phyloP scores from a whole-genome alignment of 2,113 vertebrate genomes.

The Myrmophylax atrothorax region DNA sequence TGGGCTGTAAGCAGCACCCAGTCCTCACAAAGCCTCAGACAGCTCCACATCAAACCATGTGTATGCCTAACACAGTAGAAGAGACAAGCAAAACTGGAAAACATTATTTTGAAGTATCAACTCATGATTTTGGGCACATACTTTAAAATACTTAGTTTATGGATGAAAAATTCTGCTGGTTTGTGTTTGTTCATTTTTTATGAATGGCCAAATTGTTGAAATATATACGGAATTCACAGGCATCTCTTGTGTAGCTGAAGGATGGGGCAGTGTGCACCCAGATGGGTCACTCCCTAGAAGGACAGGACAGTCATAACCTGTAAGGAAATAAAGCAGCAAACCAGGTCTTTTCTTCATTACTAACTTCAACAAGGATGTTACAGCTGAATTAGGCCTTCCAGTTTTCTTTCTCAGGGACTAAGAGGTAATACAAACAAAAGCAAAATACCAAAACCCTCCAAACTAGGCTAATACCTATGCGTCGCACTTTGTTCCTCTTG shows the following conservation, averaged over 20 bases:
- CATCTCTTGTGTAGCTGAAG: background rate
- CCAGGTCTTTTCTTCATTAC: background rate
- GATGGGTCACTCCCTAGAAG: background rate
- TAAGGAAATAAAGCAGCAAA: background rate
- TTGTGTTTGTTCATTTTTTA: background rate
- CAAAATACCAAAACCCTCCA: background rate
- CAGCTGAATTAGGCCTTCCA: background rate
- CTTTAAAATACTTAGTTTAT: background rate
- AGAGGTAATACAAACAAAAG: background rate
- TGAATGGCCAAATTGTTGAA: background rate
- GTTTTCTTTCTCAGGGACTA: background rate
- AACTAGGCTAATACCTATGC: background rate
- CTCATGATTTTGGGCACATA: background rate
- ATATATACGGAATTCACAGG: background rate
- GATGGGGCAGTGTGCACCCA: background rate
- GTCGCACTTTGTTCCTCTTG: background rate
- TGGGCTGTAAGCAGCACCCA: background rate
- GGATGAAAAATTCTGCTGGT: background rate
- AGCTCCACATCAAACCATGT: background rate
- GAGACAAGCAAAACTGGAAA: background rate
- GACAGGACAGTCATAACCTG: background rate
- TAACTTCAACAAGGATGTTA: background rate
- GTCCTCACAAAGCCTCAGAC: background rate
- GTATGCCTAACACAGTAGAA: background rate
- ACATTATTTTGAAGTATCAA: background rate